Conservation (phyloP, 2,113 vertebrate species). For the Phycodurus eques region DNA sequence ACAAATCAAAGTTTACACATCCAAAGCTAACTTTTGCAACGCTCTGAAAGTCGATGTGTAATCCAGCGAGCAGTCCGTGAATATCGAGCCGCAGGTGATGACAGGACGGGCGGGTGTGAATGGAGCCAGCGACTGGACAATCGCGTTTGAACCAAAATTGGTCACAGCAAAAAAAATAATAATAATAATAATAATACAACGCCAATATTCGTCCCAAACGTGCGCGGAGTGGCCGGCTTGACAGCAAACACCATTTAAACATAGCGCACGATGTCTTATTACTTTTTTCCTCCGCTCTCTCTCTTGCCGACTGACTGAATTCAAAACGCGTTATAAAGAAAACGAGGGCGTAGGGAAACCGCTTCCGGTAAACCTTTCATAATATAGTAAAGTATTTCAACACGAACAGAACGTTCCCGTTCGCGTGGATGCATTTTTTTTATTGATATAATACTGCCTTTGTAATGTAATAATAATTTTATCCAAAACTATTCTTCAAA, state of each 20-base stretch:
- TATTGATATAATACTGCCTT: neutral
- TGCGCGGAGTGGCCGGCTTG: neutral
- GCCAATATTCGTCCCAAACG: neutral
- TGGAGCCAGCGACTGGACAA: slow-evolving; percentile 20
- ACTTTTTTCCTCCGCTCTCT: neutral
- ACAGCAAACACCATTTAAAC: slow-evolving; percentile 3
- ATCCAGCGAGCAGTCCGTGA: slow-evolving; percentile 12
- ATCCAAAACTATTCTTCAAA: neutral
- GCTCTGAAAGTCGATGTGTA: neutral
- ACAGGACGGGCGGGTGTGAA: slow-evolving; percentile 38
- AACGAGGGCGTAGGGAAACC: neutral
- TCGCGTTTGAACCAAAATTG: neutral
- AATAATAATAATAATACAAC: neutral
- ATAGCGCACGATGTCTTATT: neutral
- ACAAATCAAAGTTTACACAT: slow-evolving; percentile 7
- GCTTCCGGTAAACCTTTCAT: neutral
- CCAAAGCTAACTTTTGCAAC: slow-evolving; percentile 29
- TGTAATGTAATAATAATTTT: neutral
- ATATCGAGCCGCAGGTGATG: slow-evolving; percentile 35
- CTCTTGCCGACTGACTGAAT: slow-evolving; percentile 17
- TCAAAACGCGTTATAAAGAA: neutral
- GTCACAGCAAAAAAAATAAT: neutral
- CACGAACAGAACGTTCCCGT: neutral
- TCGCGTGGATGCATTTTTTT: neutral
- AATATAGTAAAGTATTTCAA: neutral